phyloP scores from a whole-genome alignment of 2,797 vertebrate genomes.

The Benthosema pterotum region DNA sequence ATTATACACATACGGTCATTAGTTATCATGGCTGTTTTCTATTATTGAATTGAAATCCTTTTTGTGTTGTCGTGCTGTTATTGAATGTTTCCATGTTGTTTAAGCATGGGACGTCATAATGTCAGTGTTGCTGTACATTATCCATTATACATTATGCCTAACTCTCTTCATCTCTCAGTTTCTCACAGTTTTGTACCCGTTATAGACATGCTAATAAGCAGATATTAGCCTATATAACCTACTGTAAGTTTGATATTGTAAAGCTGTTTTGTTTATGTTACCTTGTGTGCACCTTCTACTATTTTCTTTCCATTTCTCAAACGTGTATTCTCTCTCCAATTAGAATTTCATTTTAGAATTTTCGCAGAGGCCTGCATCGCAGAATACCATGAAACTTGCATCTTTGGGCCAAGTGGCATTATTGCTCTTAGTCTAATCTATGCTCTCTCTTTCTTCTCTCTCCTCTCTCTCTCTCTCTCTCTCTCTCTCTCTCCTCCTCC shows the following conservation, averaged over 20 bases:
- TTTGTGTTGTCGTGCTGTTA: conserved; percentile 29
- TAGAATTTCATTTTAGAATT: no score
- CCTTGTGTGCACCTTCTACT: conserved; percentile 36
- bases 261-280: conserved; percentile 24
- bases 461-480: background rate
- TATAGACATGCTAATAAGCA: conserved; percentile 42
- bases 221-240: conserved; percentile 58
- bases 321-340: conserved; percentile 17
- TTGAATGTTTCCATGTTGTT: conserved; percentile 23
- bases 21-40: conserved; percentile 77
- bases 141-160: background rate
- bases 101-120: conserved; percentile 22
- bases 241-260: conserved; percentile 58
- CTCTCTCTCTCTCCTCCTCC: conserved; percentile 14
- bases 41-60: conserved; percentile 27
- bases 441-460: background rate
- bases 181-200: conserved; percentile 45
- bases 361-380: no score
- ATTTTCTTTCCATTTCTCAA: conserved; percentile 17
- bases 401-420: no score
- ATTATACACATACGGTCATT: conserved; percentile 61
- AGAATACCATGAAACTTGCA: no score
- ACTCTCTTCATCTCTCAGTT: conserved; percentile 39
- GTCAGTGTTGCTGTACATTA: conserved; percentile 7
- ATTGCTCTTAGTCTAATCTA: no score